phyloP scores from a whole-genome alignment of 2,888 invertebrate species.

The Andrena praecox region DNA sequence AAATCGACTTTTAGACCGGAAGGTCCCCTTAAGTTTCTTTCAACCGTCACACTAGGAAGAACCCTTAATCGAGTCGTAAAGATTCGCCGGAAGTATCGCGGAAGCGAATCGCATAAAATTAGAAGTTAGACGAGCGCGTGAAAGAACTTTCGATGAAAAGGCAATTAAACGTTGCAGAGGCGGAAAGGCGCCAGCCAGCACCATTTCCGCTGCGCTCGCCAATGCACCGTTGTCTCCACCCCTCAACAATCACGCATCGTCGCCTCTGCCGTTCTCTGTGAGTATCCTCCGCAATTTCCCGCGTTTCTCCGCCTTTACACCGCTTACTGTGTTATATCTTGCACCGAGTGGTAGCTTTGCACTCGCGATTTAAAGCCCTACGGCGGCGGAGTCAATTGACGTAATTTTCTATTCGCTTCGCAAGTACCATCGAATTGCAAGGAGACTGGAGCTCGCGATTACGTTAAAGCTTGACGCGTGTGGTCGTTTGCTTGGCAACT shows the following conservation, averaged over 20 bases:
- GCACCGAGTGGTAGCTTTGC: conserved; percentile 50
- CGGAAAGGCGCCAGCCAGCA: conserved; percentile 89
- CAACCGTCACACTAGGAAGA: too few species aligned
- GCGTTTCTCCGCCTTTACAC: neutral
- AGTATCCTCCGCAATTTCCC: conserved; percentile 77
- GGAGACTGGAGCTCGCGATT: too few species aligned
- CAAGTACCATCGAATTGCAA: neutral
- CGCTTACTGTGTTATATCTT: conserved; percentile 23
- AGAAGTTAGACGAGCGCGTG: neutral
- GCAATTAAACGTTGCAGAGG: conserved; percentile 85
- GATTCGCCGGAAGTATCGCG: conserved; percentile 6
- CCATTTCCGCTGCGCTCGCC: conserved; percentile 91
- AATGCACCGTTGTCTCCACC: conserved; percentile 88
- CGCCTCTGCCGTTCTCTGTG: conserved; percentile 89
- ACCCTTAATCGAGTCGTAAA: neutral
- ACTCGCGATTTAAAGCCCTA: conserved; percentile 11
- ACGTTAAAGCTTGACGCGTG: conserved; percentile 55
- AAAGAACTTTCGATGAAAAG: neutral
- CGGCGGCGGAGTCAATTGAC: too few species aligned
- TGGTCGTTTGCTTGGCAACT: conserved; percentile 78
- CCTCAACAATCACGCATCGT: conserved; percentile 87
- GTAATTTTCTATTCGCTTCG: too few species aligned
- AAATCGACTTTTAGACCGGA: too few species aligned
- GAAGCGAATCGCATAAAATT: neutral
- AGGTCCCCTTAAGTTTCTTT: too few species aligned